These are phyloP conservation scores for Parazoanthus darwini DNA, from an alignment of 92 coral and sea anemone species.

Conservation along the genomic window DNA sequence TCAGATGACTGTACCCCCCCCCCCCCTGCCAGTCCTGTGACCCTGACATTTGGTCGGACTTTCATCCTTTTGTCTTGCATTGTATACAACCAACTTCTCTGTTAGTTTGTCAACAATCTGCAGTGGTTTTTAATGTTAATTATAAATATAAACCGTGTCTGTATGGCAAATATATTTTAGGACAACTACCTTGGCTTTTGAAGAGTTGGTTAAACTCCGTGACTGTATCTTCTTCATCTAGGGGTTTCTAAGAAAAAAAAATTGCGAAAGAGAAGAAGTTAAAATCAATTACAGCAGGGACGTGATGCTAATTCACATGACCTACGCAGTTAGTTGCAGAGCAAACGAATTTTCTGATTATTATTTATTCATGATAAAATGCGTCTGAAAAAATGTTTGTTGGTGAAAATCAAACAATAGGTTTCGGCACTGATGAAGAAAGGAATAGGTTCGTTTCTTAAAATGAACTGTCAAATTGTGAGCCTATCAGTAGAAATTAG, in stretches of 20 bases:
- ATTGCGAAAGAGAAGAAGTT: neutral
- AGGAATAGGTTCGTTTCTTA: neutral
- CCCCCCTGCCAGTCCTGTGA: neutral
- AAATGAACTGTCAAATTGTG: neutral
- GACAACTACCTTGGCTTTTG: conserved; percentile 57
- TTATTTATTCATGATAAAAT: conserved; percentile 44
- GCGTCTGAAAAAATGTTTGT: conserved; percentile 20
- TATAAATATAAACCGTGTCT: conserved; percentile 27
- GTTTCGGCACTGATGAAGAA: neutral
- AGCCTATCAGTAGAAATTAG: neutral
- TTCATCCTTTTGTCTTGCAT: conserved; percentile 5
- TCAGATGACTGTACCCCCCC: neutral
- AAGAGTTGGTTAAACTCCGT: conserved; percentile 62
- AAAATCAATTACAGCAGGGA: neutral
- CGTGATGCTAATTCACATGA: neutral
- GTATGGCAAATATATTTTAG: neutral
- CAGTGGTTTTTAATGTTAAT: conserved; percentile 34
- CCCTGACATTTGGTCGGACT: neutral
- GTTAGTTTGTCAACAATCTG: conserved; percentile 23
- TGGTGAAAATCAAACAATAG: conserved; percentile 2
- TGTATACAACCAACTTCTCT: neutral
- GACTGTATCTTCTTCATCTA: conserved; percentile 62
- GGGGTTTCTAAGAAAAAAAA: conserved; percentile 51
- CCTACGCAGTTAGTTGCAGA: conserved; percentile 16
- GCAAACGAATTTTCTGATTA: conserved; percentile 5